phyloP scores from a whole-genome alignment of 2,797 vertebrate genomes.

The Spheniscus humboldti region DNA sequence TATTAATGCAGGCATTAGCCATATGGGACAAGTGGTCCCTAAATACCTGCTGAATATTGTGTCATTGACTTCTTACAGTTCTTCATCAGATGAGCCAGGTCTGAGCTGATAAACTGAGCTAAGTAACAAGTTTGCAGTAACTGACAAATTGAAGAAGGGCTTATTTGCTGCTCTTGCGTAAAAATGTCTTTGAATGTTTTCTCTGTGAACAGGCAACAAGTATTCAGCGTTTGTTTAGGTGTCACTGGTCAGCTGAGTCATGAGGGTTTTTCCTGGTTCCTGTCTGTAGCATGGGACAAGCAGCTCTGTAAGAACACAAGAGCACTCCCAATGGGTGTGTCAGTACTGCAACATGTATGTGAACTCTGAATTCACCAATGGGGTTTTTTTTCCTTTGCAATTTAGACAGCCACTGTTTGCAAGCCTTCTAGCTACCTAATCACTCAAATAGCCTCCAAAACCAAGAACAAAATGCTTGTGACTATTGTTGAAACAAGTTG shows the following conservation, averaged over 20 bases:
- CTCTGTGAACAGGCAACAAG: background rate
- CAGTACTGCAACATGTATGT: background rate
- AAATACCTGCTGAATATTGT: background rate
- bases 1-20: background rate
- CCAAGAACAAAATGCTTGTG: background rate
- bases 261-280: background rate
- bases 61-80: background rate
- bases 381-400: background rate
- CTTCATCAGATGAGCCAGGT: background rate
- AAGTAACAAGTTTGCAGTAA: background rate
- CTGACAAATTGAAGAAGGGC: background rate
- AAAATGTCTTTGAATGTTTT: background rate
- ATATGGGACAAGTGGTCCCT: background rate
- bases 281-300: background rate
- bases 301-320: background rate
- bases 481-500: background rate
- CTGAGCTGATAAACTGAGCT: background rate
- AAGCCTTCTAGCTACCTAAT: background rate
- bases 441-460: background rate
- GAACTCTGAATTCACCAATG: background rate
- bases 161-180: background rate
- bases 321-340: rapidly evolving
- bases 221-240: background rate
- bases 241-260: background rate
- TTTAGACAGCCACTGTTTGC: background rate